Evolutionary conservation across 1,140 invertebrate species (phyloP).

Genomic region (Nasonia longicornis): DNA sequence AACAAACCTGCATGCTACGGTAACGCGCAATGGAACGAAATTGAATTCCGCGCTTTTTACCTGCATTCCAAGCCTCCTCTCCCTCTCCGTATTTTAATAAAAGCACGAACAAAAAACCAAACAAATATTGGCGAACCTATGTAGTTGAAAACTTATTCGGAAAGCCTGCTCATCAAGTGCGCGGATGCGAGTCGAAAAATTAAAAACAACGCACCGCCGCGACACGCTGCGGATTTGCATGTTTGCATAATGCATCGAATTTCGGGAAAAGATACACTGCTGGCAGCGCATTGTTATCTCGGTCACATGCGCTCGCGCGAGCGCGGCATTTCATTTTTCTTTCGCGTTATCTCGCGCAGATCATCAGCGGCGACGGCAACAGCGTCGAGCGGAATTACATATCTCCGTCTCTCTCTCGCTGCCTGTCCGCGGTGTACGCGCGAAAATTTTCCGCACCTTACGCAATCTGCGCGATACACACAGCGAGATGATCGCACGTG

Average conservation of each 20-base stretch:
- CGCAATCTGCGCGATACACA: neutral
- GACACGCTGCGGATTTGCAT: neutral
- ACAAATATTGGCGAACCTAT: too few species aligned
- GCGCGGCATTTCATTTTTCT: slow-evolving; percentile 20
- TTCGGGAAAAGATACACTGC: neutral
- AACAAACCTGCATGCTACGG: too few species aligned
- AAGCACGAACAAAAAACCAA: too few species aligned
- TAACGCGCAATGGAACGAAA: too few species aligned
- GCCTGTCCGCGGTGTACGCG: neutral
- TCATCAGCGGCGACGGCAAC: neutral
- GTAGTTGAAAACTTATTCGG: too few species aligned
- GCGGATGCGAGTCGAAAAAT: too few species aligned
- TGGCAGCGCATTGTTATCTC: slow-evolving; percentile 4
- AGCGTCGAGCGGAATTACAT: neutral
- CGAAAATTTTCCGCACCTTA: slow-evolving; percentile 24
- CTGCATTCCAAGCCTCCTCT: too few species aligned
- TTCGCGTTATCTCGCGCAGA: slow-evolving; percentile 12
- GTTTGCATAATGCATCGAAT: neutral
- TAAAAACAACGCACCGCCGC: too few species aligned
- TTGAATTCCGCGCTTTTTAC: too few species aligned
- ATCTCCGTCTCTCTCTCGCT: neutral
- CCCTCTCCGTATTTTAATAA: too few species aligned
- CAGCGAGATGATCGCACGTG: neutral
- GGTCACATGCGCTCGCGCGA: neutral
- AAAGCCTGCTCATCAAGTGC: too few species aligned